Percentiles rank a stretch among this genome's conserved stretches.
These are phyloP conservation scores for Calameuta pallipes DNA, from an alignment of 2,888 invertebrate genomes.

Conservation along the genomic window DNA sequence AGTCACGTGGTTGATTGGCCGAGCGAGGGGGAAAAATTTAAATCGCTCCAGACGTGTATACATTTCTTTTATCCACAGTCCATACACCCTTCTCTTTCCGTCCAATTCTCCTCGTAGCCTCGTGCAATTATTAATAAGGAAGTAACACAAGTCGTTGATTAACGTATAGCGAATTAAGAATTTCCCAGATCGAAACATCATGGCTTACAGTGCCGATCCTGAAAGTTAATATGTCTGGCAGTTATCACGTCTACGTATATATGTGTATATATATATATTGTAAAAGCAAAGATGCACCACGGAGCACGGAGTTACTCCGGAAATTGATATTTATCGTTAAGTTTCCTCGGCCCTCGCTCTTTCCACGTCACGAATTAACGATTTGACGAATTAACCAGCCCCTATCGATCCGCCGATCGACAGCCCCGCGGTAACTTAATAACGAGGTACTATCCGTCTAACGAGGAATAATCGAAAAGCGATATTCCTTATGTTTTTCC, in stretches of 20 bases:
- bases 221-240: background rate
- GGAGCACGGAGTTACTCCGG: background rate
- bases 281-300: background rate
- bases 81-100: background rate
- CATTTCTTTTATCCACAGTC: background rate
- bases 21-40: background rate
- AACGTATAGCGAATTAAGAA: background rate
- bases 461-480: conserved; percentile 34
- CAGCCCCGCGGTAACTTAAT: background rate
- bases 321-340: background rate
- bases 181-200: background rate
- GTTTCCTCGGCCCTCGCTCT: background rate
- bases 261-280: background rate
- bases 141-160: background rate
- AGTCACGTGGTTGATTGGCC: background rate
- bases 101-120: background rate
- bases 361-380: background rate
- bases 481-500: conserved; percentile 28
- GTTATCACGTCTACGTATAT: background rate
- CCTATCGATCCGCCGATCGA: background rate
- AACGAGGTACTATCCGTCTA: conserved; percentile 7
- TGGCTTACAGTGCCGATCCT: background rate
- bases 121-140: background rate
- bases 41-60: background rate
- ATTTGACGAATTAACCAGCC: background rate